Evolutionary conservation across 2,888 invertebrate species (phyloP).

Genomic region (Ptychoptera albimana): DNA sequence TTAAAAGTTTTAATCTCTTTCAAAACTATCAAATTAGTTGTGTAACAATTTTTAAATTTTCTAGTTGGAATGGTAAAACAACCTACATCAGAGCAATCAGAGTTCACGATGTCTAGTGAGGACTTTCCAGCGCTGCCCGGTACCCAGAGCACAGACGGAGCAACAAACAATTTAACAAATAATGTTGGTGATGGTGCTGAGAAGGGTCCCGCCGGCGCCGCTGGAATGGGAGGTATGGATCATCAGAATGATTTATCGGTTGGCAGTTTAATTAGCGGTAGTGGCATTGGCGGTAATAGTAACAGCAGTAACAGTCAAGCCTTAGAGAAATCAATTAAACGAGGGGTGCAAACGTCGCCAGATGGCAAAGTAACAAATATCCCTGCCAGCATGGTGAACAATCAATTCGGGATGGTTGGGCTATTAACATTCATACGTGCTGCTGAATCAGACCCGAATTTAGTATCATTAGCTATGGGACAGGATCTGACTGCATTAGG

Average conservation of each 20-base stretch:
- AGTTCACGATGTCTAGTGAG: constrained; percentile 96
- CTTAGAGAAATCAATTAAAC: constrained; percentile 38
- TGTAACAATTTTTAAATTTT: constrained; percentile 12
- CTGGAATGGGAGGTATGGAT: constrained; percentile 20
- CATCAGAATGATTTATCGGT: constrained; percentile 28
- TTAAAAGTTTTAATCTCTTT: too few species aligned
- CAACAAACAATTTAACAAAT: constrained; percentile 31
- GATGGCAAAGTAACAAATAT: constrained; percentile 98
- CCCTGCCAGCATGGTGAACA: constrained; percentile 95
- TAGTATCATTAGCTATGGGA: constrained; percentile 91
- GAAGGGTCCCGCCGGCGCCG: constrained; percentile 14
- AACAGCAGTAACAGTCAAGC: constrained; percentile 16
- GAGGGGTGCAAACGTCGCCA: constrained; percentile 88
- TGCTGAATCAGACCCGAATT: constrained; percentile 91
- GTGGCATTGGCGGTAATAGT: constrained; percentile 6
- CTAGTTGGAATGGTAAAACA: constrained; percentile 89
- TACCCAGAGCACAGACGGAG: constrained; percentile 55
- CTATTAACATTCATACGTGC: constrained; percentile 95
- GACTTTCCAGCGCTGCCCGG: constrained; percentile 99
- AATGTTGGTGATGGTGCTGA: constrained; percentile 23
- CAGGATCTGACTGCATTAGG: constrained; percentile 97
- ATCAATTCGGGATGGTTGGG: constrained; percentile 99
- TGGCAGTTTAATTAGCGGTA: constrained; percentile 17
- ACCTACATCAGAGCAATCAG: constrained; percentile 79
- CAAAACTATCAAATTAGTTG: neutral